A percentile compares a stretch with the other conserved stretches of the same genome.
phyloP scores from a whole-genome alignment of 2,797 vertebrate genomes.

The Thalassophryne amazonica region DNA sequence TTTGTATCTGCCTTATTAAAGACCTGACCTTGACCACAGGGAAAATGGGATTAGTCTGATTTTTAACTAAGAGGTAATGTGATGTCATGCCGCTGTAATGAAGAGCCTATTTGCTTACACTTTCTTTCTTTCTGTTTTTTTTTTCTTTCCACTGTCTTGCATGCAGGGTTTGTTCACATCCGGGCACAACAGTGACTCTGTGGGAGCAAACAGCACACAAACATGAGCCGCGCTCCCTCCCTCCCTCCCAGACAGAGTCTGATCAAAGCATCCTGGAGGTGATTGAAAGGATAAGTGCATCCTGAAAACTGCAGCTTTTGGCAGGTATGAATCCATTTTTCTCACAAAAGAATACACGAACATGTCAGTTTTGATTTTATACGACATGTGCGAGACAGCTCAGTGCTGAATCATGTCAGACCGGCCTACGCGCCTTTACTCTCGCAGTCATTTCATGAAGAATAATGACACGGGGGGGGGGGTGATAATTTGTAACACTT shows the following conservation, averaged over 20 bases:
- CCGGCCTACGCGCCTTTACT: slow-evolving; percentile 8
- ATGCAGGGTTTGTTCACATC: slow-evolving; percentile 45
- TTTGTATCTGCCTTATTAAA: slow-evolving; percentile 72
- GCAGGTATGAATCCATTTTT: slow-evolving; percentile 29
- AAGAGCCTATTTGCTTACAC: slow-evolving; percentile 28
- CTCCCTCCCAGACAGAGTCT: slow-evolving; percentile 20
- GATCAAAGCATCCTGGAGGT: slow-evolving; percentile 36
- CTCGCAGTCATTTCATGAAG: slow-evolving; percentile 2
- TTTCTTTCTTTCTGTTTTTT: background rate
- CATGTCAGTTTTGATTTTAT: slow-evolving; percentile 31
- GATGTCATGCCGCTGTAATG: slow-evolving; percentile 44
- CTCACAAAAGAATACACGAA: slow-evolving; percentile 13
- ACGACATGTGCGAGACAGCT: background rate
- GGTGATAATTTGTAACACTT: slow-evolving; percentile 1
- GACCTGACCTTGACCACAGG: slow-evolving; percentile 67
- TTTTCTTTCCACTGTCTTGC: background rate
- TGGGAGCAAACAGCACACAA: slow-evolving; percentile 30
- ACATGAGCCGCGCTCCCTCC: slow-evolving; percentile 3
- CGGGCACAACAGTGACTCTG: slow-evolving; percentile 44
- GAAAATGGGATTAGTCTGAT: slow-evolving; percentile 58
- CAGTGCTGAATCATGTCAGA: slow-evolving; percentile 17
- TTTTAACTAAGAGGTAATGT: slow-evolving; percentile 44
- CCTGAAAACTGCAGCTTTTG: slow-evolving; percentile 17
- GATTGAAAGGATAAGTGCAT: slow-evolving; percentile 43
- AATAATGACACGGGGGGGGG: slow-evolving; percentile 21